Conservation (phyloP, 2,797 vertebrate genomes). For the Mareca penelope region DNA sequence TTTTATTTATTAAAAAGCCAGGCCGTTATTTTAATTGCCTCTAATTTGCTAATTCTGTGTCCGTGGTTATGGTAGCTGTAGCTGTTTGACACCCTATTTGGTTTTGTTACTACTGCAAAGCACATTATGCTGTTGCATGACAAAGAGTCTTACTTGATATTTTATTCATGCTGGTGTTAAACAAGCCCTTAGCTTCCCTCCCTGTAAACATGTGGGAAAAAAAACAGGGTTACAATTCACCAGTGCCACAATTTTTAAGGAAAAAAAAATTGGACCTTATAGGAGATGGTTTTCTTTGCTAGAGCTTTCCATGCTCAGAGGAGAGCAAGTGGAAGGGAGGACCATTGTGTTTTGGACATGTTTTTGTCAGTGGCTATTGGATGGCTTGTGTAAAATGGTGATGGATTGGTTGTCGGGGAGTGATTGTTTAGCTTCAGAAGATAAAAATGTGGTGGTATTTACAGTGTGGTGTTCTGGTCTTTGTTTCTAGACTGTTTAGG, state of each 20-base stretch:
- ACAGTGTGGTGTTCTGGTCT: background rate
- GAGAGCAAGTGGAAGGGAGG: background rate
- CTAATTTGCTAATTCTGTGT: background rate
- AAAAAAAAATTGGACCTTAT: background rate
- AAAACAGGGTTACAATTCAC: background rate
- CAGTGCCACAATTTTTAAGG: background rate
- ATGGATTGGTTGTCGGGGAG: background rate
- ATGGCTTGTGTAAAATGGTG: background rate
- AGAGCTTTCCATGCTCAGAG: background rate
- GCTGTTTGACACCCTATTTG: background rate
- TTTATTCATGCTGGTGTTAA: background rate
- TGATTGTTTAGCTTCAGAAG: slow-evolving; percentile 12
- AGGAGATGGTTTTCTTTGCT: background rate
- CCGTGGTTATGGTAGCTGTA: background rate
- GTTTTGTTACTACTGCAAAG: background rate
- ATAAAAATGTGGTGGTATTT: background rate
- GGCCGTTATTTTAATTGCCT: background rate
- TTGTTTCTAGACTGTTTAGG: slow-evolving; percentile 7
- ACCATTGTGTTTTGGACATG: background rate
- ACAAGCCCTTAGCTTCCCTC: background rate
- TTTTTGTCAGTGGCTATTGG: background rate
- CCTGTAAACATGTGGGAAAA: background rate
- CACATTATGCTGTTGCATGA: background rate
- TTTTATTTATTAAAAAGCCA: background rate
- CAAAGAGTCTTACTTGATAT: background rate